Evolutionary conservation across 1,140 invertebrate genomes (phyloP).

Genomic region (Arion vulgaris): DNA sequence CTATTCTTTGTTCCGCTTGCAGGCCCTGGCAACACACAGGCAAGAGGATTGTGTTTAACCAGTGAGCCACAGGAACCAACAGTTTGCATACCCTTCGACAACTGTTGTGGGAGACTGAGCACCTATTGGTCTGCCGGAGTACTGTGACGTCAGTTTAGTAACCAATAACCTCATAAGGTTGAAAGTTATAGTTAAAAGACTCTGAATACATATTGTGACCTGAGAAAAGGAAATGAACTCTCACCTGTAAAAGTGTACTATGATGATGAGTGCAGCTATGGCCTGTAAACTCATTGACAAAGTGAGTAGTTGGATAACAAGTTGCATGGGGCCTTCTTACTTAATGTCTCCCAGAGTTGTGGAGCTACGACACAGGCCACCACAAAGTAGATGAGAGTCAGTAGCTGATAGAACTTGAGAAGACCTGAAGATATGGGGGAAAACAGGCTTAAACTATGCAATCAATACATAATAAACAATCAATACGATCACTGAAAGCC

Average conservation of each 20-base stretch:
- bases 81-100: too few species aligned
- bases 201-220: too few species aligned
- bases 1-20: too few species aligned
- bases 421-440: slow-evolving; percentile 64
- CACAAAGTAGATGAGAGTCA: slow-evolving; percentile 66
- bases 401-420: slow-evolving; percentile 66
- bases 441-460: too few species aligned
- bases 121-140: too few species aligned
- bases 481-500: not conserved
- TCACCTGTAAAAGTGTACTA: slow-evolving; percentile 66
- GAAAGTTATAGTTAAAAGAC: too few species aligned
- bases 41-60: too few species aligned
- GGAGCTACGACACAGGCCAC: slow-evolving; percentile 68
- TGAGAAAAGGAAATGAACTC: slow-evolving; percentile 14
- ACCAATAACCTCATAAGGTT: too few species aligned
- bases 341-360: slow-evolving; percentile 59
- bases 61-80: too few species aligned
- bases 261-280: slow-evolving; percentile 62
- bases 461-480: not conserved
- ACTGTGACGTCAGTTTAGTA: too few species aligned
- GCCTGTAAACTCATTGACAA: slow-evolving; percentile 61
- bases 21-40: too few species aligned
- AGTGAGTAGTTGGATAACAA: slow-evolving; percentile 65
- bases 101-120: too few species aligned
- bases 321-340: slow-evolving; percentile 68